These are phyloP conservation scores for Odobenus rosmarus DNA, from an alignment of 2,113 vertebrate genomes.

Conservation along the genomic window DNA sequence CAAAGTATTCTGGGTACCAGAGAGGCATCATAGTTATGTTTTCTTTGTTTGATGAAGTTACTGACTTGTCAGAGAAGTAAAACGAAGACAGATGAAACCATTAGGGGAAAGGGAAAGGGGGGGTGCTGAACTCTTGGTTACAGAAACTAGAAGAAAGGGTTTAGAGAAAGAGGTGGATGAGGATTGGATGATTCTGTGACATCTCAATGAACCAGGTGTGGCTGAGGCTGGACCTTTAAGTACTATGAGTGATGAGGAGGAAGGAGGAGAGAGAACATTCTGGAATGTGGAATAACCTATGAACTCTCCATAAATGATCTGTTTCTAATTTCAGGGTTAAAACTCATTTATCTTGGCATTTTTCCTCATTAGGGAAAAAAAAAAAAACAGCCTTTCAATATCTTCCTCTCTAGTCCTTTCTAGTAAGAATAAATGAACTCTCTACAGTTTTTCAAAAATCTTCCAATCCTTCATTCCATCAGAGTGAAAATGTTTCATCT, in stretches of 20 bases:
- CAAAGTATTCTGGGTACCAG: background rate
- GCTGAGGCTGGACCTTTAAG: background rate
- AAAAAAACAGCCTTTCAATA: conserved; percentile 20
- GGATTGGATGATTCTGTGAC: background rate
- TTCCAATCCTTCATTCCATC: conserved; percentile 65
- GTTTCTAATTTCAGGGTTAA: conserved; percentile 64
- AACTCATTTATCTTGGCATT: conserved; percentile 55
- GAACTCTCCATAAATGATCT: conserved; percentile 37
- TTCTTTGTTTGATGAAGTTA: conserved; percentile 31
- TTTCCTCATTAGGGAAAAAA: conserved; percentile 38
- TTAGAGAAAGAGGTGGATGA: background rate
- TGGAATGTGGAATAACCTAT: background rate
- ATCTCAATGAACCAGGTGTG: background rate
- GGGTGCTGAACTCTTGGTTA: background rate
- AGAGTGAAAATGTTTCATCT: conserved; percentile 71
- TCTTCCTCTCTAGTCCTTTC: conserved; percentile 23
- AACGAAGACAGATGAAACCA: conserved; percentile 15
- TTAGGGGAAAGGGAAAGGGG: background rate
- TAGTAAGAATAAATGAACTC: conserved; percentile 52
- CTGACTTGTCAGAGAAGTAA: background rate
- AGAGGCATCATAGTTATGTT: background rate
- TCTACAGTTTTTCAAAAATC: conserved; percentile 27
- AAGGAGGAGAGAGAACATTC: background rate
- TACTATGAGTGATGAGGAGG: background rate
- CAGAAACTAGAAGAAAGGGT: background rate